Percentiles rank a stretch among this genome's conserved stretches.
phyloP scores from a whole-genome alignment of 2,888 invertebrate genomes.

The Tachina fera region DNA sequence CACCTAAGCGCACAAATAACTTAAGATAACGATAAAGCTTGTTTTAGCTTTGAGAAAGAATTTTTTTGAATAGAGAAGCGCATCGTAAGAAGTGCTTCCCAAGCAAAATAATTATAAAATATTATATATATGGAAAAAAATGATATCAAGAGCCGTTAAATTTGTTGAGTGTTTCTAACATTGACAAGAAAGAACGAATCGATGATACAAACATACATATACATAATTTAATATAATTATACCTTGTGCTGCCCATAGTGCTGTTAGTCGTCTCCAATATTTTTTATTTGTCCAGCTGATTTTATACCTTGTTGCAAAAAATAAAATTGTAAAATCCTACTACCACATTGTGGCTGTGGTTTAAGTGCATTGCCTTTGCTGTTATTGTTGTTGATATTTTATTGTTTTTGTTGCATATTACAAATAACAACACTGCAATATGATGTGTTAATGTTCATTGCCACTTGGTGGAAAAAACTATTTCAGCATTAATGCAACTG shows the following conservation, averaged over 20 bases:
- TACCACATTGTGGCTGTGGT: conserved; percentile 66
- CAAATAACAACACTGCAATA: conserved; percentile 29
- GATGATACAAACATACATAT: no score
- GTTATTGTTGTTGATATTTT: background rate
- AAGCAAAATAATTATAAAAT: no score
- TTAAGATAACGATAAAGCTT: no score
- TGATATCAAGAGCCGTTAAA: no score
- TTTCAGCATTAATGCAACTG: conserved; percentile 29
- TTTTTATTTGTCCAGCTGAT: background rate
- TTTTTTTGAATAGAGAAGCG: no score
- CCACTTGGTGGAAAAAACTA: conserved; percentile 1
- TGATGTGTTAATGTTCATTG: conserved; percentile 65
- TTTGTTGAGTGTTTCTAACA: no score
- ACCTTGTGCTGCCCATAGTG: background rate
- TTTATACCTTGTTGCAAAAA: conserved; percentile 22
- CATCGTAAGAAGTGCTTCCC: no score
- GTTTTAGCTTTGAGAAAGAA: no score
- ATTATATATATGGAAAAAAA: no score
- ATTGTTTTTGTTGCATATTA: conserved; percentile 28
- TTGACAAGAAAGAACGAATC: no score
- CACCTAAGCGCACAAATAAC: no score
- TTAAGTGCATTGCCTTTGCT: conserved; percentile 33
- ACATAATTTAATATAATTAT: no score
- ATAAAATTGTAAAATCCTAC: conserved; percentile 33
- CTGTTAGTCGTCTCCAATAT: background rate